Evolutionary conservation across 2,797 vertebrate genomes (phyloP).

Genomic region (Sebastes trivittatus): DNA sequence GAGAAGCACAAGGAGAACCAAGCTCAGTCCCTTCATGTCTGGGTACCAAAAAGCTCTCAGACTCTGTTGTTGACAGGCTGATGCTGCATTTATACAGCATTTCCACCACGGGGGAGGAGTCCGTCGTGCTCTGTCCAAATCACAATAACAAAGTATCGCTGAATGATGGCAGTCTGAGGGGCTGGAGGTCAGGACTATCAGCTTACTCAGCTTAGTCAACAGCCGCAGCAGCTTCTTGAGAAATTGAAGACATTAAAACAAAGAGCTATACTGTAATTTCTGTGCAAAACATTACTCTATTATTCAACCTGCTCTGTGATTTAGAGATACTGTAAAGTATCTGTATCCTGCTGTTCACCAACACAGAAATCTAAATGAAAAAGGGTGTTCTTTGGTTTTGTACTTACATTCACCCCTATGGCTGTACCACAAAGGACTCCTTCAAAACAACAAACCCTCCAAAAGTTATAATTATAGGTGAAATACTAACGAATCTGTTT

Average conservation of each 20-base stretch:
- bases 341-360: not conserved
- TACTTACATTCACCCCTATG: constrained; percentile 45
- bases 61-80: constrained; percentile 63
- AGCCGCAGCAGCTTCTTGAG: constrained; percentile 27
- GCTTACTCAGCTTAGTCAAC: constrained; percentile 37
- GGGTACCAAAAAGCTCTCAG: constrained; percentile 65
- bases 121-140: constrained; percentile 60
- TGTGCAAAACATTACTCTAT: constrained; percentile 15
- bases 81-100: constrained; percentile 81
- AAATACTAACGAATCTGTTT: constrained; percentile 23
- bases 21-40: constrained; percentile 79
- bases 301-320: not conserved
- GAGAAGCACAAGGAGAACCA: constrained; percentile 78
- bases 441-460: constrained; percentile 24
- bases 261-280: not conserved
- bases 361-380: constrained; percentile 2
- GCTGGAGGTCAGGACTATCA: constrained; percentile 44
- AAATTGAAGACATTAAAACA: not conserved
- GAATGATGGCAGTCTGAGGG: constrained; percentile 60
- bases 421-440: constrained; percentile 17
- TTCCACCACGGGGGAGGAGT: constrained; percentile 77
- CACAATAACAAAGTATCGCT: constrained; percentile 69
- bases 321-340: not conserved
- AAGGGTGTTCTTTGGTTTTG: constrained; percentile 7
- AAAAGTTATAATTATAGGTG: constrained; percentile 15